Percentiles rank a stretch among this genome's conserved stretches.
Conservation (phyloP, 2,888 invertebrate genomes). For the Pilophorus perplexus region DNA sequence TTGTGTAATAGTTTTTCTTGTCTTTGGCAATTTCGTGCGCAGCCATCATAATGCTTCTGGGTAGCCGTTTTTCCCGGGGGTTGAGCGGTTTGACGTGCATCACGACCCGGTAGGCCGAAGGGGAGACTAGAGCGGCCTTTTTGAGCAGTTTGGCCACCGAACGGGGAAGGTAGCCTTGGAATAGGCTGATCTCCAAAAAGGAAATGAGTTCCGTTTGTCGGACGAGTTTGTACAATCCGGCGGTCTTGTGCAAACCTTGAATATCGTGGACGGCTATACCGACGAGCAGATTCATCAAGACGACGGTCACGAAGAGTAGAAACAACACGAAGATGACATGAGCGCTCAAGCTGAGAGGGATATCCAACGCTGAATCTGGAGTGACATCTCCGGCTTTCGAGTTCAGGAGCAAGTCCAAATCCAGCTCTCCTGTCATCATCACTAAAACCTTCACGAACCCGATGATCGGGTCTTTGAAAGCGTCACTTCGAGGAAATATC, state of each 20-base stretch:
- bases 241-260: constrained; percentile 80
- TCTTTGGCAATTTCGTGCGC: constrained; percentile 77
- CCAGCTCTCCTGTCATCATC: constrained; percentile 86
- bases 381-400: constrained; percentile 51
- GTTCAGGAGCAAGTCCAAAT: constrained; percentile 72
- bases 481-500: constrained; percentile 77
- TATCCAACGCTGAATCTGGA: constrained; percentile 50
- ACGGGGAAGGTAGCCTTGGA: constrained; percentile 74
- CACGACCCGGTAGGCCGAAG: constrained; percentile 77
- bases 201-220: constrained; percentile 83
- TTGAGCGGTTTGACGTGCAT: constrained; percentile 79
- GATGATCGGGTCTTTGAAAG: constrained; percentile 79
- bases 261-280: constrained; percentile 87
- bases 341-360: constrained; percentile 74
- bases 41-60: constrained; percentile 73
- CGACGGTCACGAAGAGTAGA: constrained; percentile 78
- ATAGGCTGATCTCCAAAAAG: constrained; percentile 77
- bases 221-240: constrained; percentile 77
- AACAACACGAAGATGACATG: constrained; percentile 79
- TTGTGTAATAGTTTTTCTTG: constrained; percentile 49
- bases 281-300: constrained; percentile 79
- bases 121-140: constrained; percentile 75
- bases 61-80: constrained; percentile 76
- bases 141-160: constrained; percentile 68
- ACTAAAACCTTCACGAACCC: constrained; percentile 80